Evolutionary conservation across 2,888 invertebrate species (phyloP).

Genomic region (Penaeus monodon): DNA sequence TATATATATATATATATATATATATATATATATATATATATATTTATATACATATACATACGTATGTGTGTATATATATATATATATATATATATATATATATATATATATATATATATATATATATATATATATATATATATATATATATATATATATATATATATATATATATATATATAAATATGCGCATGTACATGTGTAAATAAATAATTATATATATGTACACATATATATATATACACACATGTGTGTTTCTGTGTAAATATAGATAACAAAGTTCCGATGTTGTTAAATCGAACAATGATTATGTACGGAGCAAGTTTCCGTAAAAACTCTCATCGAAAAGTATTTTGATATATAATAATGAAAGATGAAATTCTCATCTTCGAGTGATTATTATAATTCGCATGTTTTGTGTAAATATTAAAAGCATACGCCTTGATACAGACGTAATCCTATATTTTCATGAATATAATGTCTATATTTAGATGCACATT

Average conservation of each 20-base stretch:
- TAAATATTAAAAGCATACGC: no score
- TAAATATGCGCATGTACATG: not conserved
- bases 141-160: constrained; percentile 6
- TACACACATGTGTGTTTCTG: not conserved
- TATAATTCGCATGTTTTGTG: no score
- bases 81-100: not conserved
- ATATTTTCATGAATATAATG: no score
- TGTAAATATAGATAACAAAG: not conserved
- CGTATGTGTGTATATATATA: constrained; percentile 19
- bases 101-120: constrained; percentile 11
- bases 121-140: constrained; percentile 7
- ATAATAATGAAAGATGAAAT: no score
- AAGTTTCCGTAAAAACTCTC: no score
- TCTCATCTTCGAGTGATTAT: no score
- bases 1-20: constrained; percentile 9
- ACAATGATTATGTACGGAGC: no score
- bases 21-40: not conserved
- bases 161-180: not conserved
- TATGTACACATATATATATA: constrained; percentile 23
- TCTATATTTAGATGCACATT: no score
- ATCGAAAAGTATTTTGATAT: no score
- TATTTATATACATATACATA: constrained; percentile 6
- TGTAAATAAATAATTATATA: not conserved
- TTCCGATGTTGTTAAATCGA: no score
- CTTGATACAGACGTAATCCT: no score